These are phyloP conservation scores for Agapornis roseicollis DNA, from an alignment of 2,113 vertebrate genomes.

Conservation along the genomic window DNA sequence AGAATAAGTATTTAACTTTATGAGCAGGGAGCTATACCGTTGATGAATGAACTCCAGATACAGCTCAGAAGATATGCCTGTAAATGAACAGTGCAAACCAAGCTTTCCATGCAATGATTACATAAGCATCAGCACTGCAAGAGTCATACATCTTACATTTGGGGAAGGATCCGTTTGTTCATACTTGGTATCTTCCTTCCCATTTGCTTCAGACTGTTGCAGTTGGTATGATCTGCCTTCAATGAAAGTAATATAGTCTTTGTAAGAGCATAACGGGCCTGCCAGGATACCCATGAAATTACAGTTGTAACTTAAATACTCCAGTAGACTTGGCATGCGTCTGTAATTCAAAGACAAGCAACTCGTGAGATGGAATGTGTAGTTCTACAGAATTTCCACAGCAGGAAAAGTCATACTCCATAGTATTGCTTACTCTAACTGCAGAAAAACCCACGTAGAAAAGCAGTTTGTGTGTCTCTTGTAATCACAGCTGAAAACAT, in stretches of 20 bases:
- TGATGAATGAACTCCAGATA: background rate
- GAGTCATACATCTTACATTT: slow-evolving; percentile 78
- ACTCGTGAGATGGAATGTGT: slow-evolving; percentile 2
- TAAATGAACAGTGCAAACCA: slow-evolving; percentile 28
- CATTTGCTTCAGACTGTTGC: slow-evolving; percentile 80
- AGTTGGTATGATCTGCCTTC: slow-evolving; percentile 86
- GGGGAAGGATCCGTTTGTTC: slow-evolving; percentile 88
- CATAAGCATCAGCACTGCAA: background rate
- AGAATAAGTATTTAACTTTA: background rate
- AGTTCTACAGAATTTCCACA: background rate
- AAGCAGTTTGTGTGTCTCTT: background rate
- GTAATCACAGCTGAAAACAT: background rate
- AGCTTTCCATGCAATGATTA: slow-evolving; percentile 6
- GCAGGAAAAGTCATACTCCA: background rate
- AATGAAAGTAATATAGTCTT: slow-evolving; percentile 96
- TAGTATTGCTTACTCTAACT: background rate
- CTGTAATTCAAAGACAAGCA: slow-evolving; percentile 75
- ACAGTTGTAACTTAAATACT: slow-evolving; percentile 97
- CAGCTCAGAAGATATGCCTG: slow-evolving; percentile 1
- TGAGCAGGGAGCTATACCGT: background rate
- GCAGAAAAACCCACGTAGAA: background rate
- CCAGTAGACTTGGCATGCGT: slow-evolving; percentile 94
- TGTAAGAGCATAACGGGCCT: slow-evolving; percentile 95
- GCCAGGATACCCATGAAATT: slow-evolving; percentile 99
- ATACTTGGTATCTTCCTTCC: slow-evolving; percentile 83